Conservation (phyloP, 64 coral and sea anemone species). For the Stichodactyla mertensii region DNA sequence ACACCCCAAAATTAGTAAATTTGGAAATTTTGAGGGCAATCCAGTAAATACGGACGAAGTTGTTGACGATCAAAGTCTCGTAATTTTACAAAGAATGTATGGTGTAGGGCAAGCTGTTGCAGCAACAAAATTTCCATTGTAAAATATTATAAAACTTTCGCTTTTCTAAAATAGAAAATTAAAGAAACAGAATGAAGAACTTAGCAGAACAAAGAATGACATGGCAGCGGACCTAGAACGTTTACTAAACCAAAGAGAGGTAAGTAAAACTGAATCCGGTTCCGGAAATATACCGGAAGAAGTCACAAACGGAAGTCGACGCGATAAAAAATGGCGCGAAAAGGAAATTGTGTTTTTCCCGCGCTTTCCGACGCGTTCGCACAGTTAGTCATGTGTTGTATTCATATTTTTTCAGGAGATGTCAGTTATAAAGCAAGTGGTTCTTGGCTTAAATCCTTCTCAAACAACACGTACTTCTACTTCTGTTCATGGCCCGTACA, state of each 20-base stretch:
- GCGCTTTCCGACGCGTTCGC: not conserved
- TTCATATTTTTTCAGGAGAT: slow-evolving; percentile 53
- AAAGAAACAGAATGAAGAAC: slow-evolving; percentile 70
- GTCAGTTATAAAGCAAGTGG: slow-evolving; percentile 75
- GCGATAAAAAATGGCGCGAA: not conserved
- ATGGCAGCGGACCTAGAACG: slow-evolving; percentile 88
- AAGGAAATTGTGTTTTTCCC: not conserved
- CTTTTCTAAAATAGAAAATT: slow-evolving; percentile 47
- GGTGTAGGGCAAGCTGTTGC: too few species aligned
- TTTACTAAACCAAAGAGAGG: slow-evolving; percentile 93
- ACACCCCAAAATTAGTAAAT: too few species aligned
- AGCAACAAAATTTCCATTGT: not conserved
- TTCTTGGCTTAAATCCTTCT: slow-evolving; percentile 65
- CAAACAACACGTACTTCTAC: slow-evolving; percentile 39
- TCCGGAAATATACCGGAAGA: too few species aligned
- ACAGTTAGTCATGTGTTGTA: not conserved
- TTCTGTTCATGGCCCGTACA: slow-evolving; percentile 39
- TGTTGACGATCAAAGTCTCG: too few species aligned
- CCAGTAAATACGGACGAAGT: too few species aligned
- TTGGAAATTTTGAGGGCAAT: too few species aligned
- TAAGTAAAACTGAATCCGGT: slow-evolving; percentile 13
- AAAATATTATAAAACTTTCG: not conserved
- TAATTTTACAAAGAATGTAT: too few species aligned
- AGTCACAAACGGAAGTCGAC: not conserved
- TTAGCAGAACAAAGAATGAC: slow-evolving; percentile 66